Evolutionary conservation across 2,888 invertebrate species (phyloP).

Genomic region (Epinotia brunnichana): DNA sequence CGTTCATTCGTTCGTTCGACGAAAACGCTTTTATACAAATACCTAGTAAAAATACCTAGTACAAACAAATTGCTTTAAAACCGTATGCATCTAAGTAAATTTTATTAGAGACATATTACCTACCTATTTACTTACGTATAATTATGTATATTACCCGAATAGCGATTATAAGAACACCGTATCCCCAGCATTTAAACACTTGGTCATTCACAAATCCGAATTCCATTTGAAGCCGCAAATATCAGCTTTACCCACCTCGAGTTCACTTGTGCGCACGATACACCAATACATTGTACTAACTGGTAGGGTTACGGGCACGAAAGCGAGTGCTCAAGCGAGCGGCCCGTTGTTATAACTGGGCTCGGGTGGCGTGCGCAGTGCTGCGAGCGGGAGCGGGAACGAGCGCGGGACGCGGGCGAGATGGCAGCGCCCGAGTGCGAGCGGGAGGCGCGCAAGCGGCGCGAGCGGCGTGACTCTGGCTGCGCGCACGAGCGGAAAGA

Average conservation of each 20-base stretch:
- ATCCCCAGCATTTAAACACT: constrained; percentile 49
- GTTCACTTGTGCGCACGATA: constrained; percentile 55
- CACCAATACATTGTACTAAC: constrained; percentile 63
- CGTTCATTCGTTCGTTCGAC: constrained; percentile 51
- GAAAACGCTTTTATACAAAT: constrained; percentile 48
- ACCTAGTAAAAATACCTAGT: constrained; percentile 42
- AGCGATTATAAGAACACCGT: constrained; percentile 47
- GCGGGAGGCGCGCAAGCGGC: constrained; percentile 84
- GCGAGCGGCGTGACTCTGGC: constrained; percentile 85
- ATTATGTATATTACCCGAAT: constrained; percentile 50
- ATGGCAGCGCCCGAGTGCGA: constrained; percentile 83
- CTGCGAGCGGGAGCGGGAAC: constrained; percentile 69
- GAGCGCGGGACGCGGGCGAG: constrained; percentile 70
- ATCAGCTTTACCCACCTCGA: constrained; percentile 59
- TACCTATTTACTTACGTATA: constrained; percentile 54
- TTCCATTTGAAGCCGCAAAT: constrained; percentile 57
- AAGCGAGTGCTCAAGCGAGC: constrained; percentile 77
- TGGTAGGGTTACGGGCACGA: constrained; percentile 78
- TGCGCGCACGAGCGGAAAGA: constrained; percentile 79
- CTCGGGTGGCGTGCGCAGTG: constrained; percentile 81
- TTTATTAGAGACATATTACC: constrained; percentile 39
- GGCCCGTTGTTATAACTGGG: constrained; percentile 78
- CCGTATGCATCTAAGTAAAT: constrained; percentile 40
- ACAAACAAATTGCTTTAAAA: constrained; percentile 43
- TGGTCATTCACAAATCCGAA: constrained; percentile 56